Evolutionary conservation across 2,888 invertebrate genomes (phyloP).

Genomic region (Cheilosia vulpina): DNA sequence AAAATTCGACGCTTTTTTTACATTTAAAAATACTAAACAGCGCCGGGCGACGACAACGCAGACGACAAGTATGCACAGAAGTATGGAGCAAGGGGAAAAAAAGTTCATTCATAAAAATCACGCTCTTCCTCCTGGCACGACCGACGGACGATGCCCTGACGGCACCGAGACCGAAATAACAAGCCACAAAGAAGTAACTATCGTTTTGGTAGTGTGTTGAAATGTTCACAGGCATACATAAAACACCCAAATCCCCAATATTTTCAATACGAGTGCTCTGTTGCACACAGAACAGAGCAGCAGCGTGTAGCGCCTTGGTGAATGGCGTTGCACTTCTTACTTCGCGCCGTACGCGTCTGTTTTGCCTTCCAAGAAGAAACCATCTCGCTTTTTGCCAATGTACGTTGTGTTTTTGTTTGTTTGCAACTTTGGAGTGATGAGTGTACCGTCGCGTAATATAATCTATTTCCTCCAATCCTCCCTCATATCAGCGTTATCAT

Average conservation of each 20-base stretch:
- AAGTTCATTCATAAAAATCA: constrained; percentile 73
- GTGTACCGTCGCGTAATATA: constrained; percentile 8
- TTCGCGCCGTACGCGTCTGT: constrained; percentile 1
- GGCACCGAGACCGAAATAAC: neutral
- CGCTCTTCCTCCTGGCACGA: constrained; percentile 19
- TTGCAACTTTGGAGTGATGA: constrained; percentile 6
- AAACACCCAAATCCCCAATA: constrained; percentile 56
- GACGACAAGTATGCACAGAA: constrained; percentile 39
- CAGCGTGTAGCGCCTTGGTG: constrained; percentile 12
- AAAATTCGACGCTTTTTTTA: constrained; percentile 30
- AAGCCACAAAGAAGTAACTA: constrained; percentile 47
- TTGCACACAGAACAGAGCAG: constrained; percentile 15
- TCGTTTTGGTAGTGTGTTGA: constrained; percentile 49
- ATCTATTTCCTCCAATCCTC: constrained; percentile 8
- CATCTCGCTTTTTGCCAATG: neutral
- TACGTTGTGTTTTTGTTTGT: neutral
- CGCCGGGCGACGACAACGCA: constrained; percentile 25
- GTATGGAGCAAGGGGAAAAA: constrained; percentile 37
- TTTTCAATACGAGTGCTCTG: constrained; percentile 8
- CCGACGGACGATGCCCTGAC: no score
- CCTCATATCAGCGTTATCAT: neutral
- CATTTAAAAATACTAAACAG: constrained; percentile 32
- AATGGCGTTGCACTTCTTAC: constrained; percentile 46
- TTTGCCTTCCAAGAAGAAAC: neutral
- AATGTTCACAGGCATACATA: constrained; percentile 42